Evolutionary conservation across 2,113 vertebrate genomes (phyloP).

Genomic region (Carettochelys insculpta): DNA sequence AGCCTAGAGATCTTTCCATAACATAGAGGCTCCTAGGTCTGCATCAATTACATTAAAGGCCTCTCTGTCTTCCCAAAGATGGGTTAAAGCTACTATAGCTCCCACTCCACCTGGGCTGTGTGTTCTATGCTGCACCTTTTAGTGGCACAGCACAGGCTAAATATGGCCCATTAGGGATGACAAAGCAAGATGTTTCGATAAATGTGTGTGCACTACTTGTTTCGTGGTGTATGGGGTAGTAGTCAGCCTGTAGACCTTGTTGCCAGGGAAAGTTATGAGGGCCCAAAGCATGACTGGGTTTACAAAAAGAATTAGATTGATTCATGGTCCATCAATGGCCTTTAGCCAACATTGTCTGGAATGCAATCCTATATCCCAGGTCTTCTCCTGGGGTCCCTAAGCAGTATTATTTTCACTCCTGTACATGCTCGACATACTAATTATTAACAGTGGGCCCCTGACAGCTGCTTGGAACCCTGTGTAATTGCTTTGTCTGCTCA

Average conservation of each 20-base stretch:
- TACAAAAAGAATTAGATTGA: background rate
- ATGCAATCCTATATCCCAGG: too few species aligned
- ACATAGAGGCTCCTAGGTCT: background rate
- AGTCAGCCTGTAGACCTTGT: background rate
- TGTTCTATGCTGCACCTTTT: background rate
- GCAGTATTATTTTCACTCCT: background rate
- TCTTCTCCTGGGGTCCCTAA: background rate
- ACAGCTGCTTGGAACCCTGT: background rate
- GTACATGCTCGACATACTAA: background rate
- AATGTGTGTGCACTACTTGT: background rate
- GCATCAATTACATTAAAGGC: background rate
- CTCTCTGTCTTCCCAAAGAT: background rate
- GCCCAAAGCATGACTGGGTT: background rate
- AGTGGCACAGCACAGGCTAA: background rate
- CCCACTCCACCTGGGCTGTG: background rate
- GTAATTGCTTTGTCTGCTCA: background rate
- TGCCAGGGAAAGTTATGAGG: background rate
- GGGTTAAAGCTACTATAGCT: background rate
- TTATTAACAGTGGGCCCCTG: background rate
- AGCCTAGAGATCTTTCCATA: background rate
- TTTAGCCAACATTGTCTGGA: background rate
- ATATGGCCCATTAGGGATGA: background rate
- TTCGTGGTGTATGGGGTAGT: background rate
- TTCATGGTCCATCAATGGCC: background rate
- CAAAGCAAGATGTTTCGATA: background rate